phyloP scores from a whole-genome alignment of 35 echinoderm and acorn worm species.

The Amphiura filiformis region DNA sequence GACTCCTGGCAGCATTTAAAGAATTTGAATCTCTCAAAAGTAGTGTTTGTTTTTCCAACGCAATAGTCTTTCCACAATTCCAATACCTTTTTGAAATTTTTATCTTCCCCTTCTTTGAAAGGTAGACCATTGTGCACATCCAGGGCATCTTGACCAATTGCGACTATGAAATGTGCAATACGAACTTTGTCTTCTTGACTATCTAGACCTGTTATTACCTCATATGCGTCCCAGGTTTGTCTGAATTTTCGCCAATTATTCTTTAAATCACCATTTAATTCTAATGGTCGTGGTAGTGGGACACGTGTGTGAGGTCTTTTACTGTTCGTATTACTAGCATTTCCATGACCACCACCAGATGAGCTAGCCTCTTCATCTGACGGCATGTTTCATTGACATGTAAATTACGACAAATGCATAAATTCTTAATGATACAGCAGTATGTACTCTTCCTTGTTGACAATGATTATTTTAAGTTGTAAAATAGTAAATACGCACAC shows the following conservation, averaged over 20 bases:
- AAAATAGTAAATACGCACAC: no score
- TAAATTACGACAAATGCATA: no score
- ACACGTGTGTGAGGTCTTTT: no score
- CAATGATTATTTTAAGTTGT: no score
- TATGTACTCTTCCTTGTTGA: no score
- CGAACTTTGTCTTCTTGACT: constrained; percentile 28
- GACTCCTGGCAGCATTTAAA: constrained; percentile 56
- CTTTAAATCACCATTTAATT: constrained; percentile 48
- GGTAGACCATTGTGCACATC: constrained; percentile 67
- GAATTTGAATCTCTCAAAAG: neutral
- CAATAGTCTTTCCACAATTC: neutral
- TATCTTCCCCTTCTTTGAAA: constrained; percentile 49
- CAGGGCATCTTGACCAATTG: constrained; percentile 59
- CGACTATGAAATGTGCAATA: constrained; percentile 62
- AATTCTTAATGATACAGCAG: no score
- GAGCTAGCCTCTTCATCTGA: no score
- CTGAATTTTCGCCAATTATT: constrained; percentile 64
- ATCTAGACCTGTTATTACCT: constrained; percentile 37
- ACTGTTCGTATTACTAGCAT: no score
- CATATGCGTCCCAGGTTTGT: constrained; percentile 67
- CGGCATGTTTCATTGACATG: no score
- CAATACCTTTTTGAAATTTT: constrained; percentile 21
- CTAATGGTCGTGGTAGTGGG: no score
- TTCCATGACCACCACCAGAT: no score
- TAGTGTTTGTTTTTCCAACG: neutral